Conservation (phyloP, 2,888 invertebrate genomes). For the Sesia apiformis region DNA sequence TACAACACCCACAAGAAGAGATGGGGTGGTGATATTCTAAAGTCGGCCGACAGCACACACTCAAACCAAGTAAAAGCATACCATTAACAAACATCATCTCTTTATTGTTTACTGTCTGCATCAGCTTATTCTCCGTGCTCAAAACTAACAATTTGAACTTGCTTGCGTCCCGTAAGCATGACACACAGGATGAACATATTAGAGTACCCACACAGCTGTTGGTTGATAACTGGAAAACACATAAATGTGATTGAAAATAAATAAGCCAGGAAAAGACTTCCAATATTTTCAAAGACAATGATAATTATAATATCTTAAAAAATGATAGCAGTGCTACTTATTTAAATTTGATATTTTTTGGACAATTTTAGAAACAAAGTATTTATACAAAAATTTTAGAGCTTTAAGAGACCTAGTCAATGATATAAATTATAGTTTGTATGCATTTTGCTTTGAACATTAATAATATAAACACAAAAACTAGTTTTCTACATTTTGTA, state of each 20-base stretch:
- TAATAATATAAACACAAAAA: too few species aligned
- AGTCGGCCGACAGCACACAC: too few species aligned
- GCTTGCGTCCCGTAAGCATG: constrained; percentile 34
- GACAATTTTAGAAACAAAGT: too few species aligned
- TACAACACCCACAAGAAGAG: too few species aligned
- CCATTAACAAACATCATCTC: constrained; percentile 36
- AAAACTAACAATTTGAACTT: constrained; percentile 37
- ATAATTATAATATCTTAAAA: neutral
- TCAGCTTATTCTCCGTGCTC: constrained; percentile 31
- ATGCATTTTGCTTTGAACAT: too few species aligned
- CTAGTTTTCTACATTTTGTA: too few species aligned
- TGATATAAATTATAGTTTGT: too few species aligned
- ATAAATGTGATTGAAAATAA: neutral
- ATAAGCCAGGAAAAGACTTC: neutral
- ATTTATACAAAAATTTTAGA: too few species aligned
- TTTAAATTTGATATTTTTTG: neutral
- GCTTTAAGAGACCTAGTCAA: too few species aligned
- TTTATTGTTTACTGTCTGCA: constrained; percentile 24
- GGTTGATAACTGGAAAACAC: constrained; percentile 37
- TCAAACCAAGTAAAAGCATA: constrained; percentile 9
- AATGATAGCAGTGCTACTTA: neutral
- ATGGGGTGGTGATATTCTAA: too few species aligned
- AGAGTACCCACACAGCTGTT: constrained; percentile 21
- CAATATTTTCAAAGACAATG: neutral
- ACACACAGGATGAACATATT: constrained; percentile 37